Percentiles rank a stretch among this genome's conserved stretches.
Conservation (phyloP, 2,888 invertebrate genomes). For the Leistus spinibarbis region DNA sequence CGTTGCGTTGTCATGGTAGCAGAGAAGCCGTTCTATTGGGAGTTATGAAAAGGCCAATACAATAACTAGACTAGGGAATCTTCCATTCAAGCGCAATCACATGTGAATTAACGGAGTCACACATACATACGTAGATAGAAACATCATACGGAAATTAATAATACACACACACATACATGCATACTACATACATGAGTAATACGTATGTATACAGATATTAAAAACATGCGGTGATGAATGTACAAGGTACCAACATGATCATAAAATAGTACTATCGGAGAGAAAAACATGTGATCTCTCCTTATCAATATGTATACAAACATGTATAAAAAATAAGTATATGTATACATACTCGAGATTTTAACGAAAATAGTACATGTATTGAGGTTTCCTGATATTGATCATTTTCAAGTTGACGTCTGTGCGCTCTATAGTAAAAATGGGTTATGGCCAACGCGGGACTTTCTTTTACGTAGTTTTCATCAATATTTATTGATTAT, state of each 20-base stretch:
- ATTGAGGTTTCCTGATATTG: no score
- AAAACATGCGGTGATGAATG: not conserved
- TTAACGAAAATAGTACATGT: not conserved
- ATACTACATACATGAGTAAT: not conserved
- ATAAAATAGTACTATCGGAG: not conserved
- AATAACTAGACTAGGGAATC: not conserved
- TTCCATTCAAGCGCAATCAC: slow-evolving; percentile 25
- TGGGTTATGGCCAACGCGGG: no score
- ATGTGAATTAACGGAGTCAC: slow-evolving; percentile 1
- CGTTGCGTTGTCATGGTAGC: slow-evolving; percentile 8
- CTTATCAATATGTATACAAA: not conserved
- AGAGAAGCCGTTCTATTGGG: not conserved
- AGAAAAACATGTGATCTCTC: slow-evolving; percentile 1
- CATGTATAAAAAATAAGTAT: no score
- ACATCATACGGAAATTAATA: not conserved
- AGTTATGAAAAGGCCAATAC: not conserved
- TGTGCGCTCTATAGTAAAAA: no score
- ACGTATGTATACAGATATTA: not conserved
- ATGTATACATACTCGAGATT: not conserved
- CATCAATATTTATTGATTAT: no score
- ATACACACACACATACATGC: not conserved
- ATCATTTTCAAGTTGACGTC: no score
- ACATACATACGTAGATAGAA: not conserved
- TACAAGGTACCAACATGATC: not conserved
- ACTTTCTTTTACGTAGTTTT: no score